Percentiles rank a stretch among this genome's conserved stretches.
Conservation (phyloP, 2,113 vertebrate species). For the Hiodon alosoides region DNA sequence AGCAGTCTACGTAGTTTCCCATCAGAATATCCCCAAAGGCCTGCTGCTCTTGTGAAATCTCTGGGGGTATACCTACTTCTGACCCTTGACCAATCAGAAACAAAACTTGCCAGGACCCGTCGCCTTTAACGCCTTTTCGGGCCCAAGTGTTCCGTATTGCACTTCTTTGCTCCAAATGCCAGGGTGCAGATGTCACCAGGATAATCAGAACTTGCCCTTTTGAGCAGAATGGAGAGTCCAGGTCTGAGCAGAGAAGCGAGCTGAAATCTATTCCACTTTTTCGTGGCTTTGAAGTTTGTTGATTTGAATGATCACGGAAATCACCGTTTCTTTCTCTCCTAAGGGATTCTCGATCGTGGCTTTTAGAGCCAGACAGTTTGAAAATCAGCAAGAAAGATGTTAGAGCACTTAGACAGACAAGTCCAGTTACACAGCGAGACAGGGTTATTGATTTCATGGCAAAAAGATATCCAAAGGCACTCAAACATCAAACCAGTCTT, state of each 20-base stretch:
- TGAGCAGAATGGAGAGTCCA: slow-evolving; percentile 4
- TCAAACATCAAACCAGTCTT: background rate
- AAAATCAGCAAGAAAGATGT: slow-evolving; percentile 27
- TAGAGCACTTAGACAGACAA: slow-evolving; percentile 23
- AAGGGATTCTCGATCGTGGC: background rate
- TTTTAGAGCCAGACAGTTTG: slow-evolving; percentile 13
- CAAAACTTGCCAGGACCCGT: slow-evolving; percentile 16
- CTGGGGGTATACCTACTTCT: background rate
- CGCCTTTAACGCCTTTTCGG: fast-evolving
- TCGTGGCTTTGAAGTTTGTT: background rate
- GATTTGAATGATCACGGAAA: background rate
- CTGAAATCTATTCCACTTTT: slow-evolving; percentile 19
- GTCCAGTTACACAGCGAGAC: background rate
- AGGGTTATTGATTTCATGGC: slow-evolving; percentile 27
- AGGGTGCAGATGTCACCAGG: slow-evolving; percentile 8
- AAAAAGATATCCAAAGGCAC: slow-evolving; percentile 8
- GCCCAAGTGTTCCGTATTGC: slow-evolving; percentile 1
- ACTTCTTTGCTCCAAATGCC: background rate
- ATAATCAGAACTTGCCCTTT: slow-evolving; percentile 5
- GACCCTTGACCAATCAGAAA: slow-evolving; percentile 23
- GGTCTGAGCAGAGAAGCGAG: background rate
- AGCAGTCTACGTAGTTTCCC: slow-evolving; percentile 21
- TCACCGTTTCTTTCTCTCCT: background rate
- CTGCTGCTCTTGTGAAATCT: background rate
- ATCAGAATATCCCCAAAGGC: slow-evolving; percentile 15